Evolutionary conservation across 2,797 vertebrate species (phyloP).

Genomic region (Hirundo rustica): DNA sequence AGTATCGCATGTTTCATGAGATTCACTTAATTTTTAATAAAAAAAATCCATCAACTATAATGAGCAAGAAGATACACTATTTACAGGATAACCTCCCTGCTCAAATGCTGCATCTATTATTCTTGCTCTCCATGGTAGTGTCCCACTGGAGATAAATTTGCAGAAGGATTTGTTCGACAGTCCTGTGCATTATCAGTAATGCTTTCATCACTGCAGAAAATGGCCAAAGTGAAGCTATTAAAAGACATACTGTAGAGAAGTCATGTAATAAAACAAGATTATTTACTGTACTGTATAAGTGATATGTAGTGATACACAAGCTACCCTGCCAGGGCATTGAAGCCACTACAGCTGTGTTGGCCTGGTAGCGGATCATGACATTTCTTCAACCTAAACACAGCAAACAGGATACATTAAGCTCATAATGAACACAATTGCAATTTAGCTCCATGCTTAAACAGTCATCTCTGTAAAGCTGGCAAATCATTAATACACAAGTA

Average conservation of each 20-base stretch:
- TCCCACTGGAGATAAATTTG: background rate
- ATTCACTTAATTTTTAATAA: background rate
- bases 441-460: background rate
- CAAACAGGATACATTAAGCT: background rate
- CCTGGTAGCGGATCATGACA: background rate
- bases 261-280: background rate
- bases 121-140: background rate
- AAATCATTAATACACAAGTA: background rate
- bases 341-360: background rate
- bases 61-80: background rate
- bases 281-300: background rate
- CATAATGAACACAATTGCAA: background rate
- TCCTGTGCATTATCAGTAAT: background rate
- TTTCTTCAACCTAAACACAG: background rate
- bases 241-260: background rate
- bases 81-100: background rate
- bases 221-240: background rate
- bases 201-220: background rate
- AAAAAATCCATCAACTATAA: background rate
- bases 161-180: background rate
- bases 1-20: background rate
- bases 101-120: background rate
- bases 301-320: background rate
- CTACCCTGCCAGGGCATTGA: background rate
- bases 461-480: background rate